Percentiles rank a stretch among this genome's conserved stretches.
These are phyloP conservation scores for Hesperophylax magnus DNA, from an alignment of 1,140 invertebrate genomes.

Conservation along the genomic window DNA sequence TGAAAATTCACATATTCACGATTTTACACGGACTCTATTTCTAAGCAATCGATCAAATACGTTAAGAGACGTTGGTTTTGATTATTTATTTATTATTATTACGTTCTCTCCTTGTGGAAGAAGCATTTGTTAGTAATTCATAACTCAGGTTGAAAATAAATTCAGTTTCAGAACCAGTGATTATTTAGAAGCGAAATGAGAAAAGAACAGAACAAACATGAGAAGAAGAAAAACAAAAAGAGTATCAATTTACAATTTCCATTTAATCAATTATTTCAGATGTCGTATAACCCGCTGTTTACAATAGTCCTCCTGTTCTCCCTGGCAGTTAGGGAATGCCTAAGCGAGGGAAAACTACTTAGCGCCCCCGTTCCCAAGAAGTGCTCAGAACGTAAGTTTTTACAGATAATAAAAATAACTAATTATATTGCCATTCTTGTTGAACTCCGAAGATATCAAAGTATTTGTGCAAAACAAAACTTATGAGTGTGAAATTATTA, in stretches of 20 bases:
- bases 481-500: too few relatives aligned
- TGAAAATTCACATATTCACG: too few relatives aligned
- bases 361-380: constrained; percentile 6
- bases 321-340: constrained; percentile 1
- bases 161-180: not conserved
- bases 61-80: not conserved
- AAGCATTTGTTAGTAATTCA: not conserved
- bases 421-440: too few relatives aligned
- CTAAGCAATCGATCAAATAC: not conserved
- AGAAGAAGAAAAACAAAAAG: not conserved
- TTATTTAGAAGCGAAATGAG: too few relatives aligned
- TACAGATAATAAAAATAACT: not conserved
- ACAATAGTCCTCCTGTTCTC: not conserved
- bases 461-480: too few relatives aligned
- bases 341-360: constrained; percentile 8
- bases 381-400: constrained; percentile 14
- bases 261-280: not conserved
- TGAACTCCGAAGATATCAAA: not conserved
- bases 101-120: too few relatives aligned
- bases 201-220: not conserved
- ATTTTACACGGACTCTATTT: too few relatives aligned
- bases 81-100: too few relatives aligned
- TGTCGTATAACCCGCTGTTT: not conserved
- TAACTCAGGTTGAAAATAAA: not conserved
- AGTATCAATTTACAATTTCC: not conserved